Percentiles rank a stretch among this genome's conserved stretches.
These are phyloP conservation scores for Smutsia gigantea DNA, from an alignment of 2,797 vertebrate genomes.

Conservation along the genomic window DNA sequence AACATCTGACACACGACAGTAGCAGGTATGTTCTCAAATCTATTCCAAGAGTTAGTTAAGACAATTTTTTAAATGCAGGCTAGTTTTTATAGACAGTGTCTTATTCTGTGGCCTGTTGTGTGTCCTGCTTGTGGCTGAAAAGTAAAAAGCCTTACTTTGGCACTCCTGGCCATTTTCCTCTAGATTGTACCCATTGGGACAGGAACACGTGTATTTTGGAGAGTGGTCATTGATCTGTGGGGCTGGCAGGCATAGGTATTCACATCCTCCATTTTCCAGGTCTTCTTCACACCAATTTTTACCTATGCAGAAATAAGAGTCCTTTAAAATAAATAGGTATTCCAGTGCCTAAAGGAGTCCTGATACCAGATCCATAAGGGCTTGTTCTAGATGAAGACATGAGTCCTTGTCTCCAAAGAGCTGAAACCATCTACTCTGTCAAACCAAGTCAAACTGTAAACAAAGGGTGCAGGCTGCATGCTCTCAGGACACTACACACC, in stretches of 20 bases:
- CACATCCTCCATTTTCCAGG: conserved; percentile 93
- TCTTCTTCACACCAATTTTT: conserved; percentile 96
- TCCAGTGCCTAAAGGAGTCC: not conserved
- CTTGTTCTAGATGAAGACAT: not conserved
- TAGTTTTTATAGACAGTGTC: not conserved
- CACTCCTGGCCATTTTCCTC: conserved; percentile 90
- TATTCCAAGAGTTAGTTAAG: not conserved
- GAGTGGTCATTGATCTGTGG: conserved; percentile 98
- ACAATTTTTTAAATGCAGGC: not conserved
- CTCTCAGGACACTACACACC: no score
- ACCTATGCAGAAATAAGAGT: conserved; percentile 86
- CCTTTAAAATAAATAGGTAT: not conserved
- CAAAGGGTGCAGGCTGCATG: not conserved
- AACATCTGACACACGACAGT: not conserved
- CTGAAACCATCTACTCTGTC: not conserved
- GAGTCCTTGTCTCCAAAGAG: not conserved
- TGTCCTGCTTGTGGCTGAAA: not conserved
- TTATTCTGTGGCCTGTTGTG: not conserved
- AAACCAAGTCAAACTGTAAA: not conserved
- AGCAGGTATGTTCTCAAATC: not conserved
- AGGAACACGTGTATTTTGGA: conserved; percentile 95
- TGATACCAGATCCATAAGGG: not conserved
- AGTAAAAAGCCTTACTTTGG: conserved; percentile 82
- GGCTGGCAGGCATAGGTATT: conserved; percentile 95
- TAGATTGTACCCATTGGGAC: conserved; percentile 90